Conservation (phyloP, 2,797 vertebrate species). For the Ceyx erithaca region DNA sequence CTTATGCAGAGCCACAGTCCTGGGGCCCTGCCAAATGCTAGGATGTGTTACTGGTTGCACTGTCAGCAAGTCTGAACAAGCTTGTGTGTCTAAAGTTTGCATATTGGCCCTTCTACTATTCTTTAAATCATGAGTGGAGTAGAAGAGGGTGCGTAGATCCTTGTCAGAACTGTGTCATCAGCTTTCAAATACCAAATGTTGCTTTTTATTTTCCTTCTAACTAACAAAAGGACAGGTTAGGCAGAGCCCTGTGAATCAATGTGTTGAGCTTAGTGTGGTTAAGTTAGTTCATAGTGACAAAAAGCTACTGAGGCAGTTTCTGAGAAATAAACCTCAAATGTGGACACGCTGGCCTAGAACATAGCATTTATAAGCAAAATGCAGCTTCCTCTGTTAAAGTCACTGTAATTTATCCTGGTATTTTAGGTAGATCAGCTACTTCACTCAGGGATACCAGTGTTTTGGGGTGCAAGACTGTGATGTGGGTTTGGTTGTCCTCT, state of each 20-base stretch:
- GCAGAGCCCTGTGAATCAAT: not conserved
- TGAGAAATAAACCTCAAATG: slow-evolving; percentile 7
- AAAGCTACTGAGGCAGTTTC: not conserved
- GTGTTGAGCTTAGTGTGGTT: not conserved
- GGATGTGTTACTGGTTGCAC: not conserved
- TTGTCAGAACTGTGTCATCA: not conserved
- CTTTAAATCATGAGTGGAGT: not conserved
- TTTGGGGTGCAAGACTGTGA: not conserved
- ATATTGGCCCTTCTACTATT: not conserved
- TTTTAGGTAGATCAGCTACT: not conserved
- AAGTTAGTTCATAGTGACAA: not conserved
- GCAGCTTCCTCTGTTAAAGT: not conserved
- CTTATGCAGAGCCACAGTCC: not conserved
- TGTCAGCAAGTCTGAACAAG: slow-evolving; percentile 2
- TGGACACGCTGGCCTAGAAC: not conserved
- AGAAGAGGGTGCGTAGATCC: not conserved
- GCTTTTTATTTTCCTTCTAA: not conserved
- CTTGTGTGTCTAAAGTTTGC: not conserved
- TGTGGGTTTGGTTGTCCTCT: not conserved
- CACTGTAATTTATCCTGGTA: not conserved
- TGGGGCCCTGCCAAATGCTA: not conserved
- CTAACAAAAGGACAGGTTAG: not conserved
- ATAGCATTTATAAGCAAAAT: not conserved
- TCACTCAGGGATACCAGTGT: not conserved
- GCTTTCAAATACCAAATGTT: not conserved